Percentiles rank a stretch among this genome's conserved stretches.
Evolutionary conservation across 2,888 invertebrate species (phyloP).

Genomic region (Synergus japonicus): DNA sequence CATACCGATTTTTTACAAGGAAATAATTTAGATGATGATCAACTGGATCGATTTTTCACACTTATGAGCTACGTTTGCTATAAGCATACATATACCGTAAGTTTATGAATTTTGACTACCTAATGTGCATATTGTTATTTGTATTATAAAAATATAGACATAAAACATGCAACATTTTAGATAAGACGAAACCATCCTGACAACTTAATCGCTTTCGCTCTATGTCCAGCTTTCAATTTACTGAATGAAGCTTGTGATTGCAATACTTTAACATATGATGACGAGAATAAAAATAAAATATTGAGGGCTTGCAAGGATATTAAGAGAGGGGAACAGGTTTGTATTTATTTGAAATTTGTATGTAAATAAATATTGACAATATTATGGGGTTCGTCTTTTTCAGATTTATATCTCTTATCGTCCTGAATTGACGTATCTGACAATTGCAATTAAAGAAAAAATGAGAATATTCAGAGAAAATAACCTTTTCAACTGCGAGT

Average conservation of each 20-base stretch:
- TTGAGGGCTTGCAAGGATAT: no score
- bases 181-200: not conserved
- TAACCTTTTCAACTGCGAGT: not conserved
- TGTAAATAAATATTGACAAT: no score
- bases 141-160: not conserved
- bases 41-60: not conserved
- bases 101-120: not conserved
- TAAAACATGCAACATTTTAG: not conserved
- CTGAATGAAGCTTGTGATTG: slow-evolving; percentile 18
- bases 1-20: not conserved
- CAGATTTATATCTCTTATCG: no score
- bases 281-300: no score
- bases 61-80: not conserved
- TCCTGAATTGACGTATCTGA: not conserved
- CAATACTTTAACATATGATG: no score
- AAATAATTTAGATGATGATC: not conserved
- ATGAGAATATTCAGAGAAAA: not conserved
- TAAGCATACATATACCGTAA: not conserved
- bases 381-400: no score
- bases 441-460: not conserved
- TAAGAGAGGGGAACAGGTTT: slow-evolving; percentile 42
- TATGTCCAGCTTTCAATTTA: slow-evolving; percentile 41
- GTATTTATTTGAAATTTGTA: no score
- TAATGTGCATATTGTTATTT: not conserved
- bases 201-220: slow-evolving; percentile 5